These are phyloP conservation scores for Pinna nobilis DNA, from an alignment of 1,140 invertebrate genomes.

Conservation along the genomic window DNA sequence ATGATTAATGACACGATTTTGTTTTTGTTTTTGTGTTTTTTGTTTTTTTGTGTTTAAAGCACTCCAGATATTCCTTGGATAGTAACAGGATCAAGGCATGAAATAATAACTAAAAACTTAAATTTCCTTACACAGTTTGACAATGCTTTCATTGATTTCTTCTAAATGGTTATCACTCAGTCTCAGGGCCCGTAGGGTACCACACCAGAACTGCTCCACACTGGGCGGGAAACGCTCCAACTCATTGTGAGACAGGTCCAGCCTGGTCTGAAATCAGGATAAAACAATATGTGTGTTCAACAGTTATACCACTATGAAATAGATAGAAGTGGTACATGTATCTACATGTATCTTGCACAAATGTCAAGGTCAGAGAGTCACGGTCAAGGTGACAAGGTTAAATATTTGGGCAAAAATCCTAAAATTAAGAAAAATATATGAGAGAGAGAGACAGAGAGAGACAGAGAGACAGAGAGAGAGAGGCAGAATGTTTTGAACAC, in stretches of 20 bases:
- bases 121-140: slow-evolving; percentile 81
- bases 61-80: slow-evolving; percentile 88
- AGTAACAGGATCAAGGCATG: not conserved
- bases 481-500: too few species aligned
- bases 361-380: too few species aligned
- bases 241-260: slow-evolving; percentile 59
- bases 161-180: slow-evolving; percentile 82
- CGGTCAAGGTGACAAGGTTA: too few species aligned
- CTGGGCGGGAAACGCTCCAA: slow-evolving; percentile 57
- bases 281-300: slow-evolving; percentile 1
- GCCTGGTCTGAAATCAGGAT: slow-evolving; percentile 45
- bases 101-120: not conserved
- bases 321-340: too few species aligned
- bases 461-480: too few species aligned
- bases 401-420: too few species aligned
- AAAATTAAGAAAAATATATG: too few species aligned
- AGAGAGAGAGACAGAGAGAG: too few species aligned
- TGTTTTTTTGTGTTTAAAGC: slow-evolving; percentile 94
- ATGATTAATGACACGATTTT: too few species aligned
- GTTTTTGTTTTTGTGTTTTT: slow-evolving; percentile 78
- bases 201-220: slow-evolving; percentile 63
- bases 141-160: slow-evolving; percentile 87
- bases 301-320: too few species aligned
- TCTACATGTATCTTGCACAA: too few species aligned
- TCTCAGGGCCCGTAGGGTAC: slow-evolving; percentile 46